Base-by-base conservation (phyloP, 2,113 vertebrate species). In the Plecotus auritus region DNA sequence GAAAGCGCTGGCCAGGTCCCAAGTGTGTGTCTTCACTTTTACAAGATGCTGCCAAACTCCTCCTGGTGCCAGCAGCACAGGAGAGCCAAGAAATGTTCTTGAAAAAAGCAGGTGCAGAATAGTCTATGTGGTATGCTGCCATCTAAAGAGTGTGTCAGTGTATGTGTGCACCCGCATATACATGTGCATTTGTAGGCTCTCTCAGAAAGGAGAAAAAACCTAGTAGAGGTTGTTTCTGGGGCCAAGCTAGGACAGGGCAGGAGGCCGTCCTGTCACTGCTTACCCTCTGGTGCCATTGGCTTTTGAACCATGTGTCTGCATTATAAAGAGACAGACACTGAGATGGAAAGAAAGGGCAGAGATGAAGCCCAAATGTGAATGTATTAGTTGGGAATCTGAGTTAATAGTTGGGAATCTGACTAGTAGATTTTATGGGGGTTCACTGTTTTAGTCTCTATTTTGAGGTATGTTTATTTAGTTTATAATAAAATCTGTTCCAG, bases 181-280 rank as follows among this genome's bases (percentile, higher is more conserved):
- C 4, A 2, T 8, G 3, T 0, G 3, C 1, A 1, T 9, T 28
- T 20, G 18, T 2, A 9, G 23, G 40, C 16, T 69, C 12, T 67
- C 54, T 59, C 32, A 30, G 61, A 76, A n/a, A 76, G 83, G 35
- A 17, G 8, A 72, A 22, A 9, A 26, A 12, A n/a, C 12, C 20
- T 7, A 7, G 49, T 4, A 66, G 42, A 56, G 45, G 30, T 20
- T 35, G 37, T n/a, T 28, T 81, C 64, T 18, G 23, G 49, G 61
- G 42, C 73, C 0, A 20, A 40, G 51, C 42, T 9, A 18, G 64
- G 14, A 3, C 42, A 1, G 35, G n/a, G 37, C 17, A 30, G 32
- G 22, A 22, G 35, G 23, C 26, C 16, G 0, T 6, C 74, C 54
- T 78, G 32, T 26, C 49, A 4, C n/a, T 47, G 17, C 45, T 93